Evolutionary conservation across 1,140 invertebrate species (phyloP).

Genomic region (Bombus picipes): DNA sequence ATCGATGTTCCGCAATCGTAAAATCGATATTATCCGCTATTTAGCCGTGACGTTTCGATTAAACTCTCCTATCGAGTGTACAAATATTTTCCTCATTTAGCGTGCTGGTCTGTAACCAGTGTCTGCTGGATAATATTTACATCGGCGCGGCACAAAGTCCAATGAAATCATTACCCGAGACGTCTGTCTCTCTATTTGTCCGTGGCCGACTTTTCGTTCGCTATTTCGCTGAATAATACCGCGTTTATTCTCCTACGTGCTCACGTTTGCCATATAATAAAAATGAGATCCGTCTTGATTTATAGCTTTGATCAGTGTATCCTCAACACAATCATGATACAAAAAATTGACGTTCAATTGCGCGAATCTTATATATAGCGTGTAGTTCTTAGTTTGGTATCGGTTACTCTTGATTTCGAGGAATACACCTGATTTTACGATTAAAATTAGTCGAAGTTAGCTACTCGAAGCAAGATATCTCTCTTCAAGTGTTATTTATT

Average conservation of each 20-base stretch:
- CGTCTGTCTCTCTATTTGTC: slow-evolving; percentile 46
- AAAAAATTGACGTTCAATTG: too few relatives aligned
- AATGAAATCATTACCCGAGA: slow-evolving; percentile 50
- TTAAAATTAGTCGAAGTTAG: too few relatives aligned
- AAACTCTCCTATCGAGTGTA: slow-evolving; percentile 24
- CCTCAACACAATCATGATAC: too few relatives aligned
- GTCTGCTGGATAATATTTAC: slow-evolving; percentile 50
- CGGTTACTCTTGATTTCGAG: too few relatives aligned
- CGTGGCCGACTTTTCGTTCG: slow-evolving; percentile 41
- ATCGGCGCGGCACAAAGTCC: slow-evolving; percentile 47
- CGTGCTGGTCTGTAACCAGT: slow-evolving; percentile 29
- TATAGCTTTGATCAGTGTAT: too few relatives aligned
- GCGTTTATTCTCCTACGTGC: not conserved
- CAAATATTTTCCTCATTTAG: slow-evolving; percentile 44
- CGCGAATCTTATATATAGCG: too few relatives aligned
- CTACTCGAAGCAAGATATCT: too few relatives aligned
- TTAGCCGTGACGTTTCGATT: slow-evolving; percentile 27
- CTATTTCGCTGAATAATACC: slow-evolving; percentile 25
- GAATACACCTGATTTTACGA: too few relatives aligned
- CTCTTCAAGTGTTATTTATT: not conserved
- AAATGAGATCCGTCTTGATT: too few relatives aligned
- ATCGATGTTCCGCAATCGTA: not conserved
- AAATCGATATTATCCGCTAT: slow-evolving; percentile 20
- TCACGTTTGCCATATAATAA: not conserved
- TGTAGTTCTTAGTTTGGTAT: too few relatives aligned